Conservation (phyloP, 2,888 invertebrate species). For the Nomada ruficornis region DNA sequence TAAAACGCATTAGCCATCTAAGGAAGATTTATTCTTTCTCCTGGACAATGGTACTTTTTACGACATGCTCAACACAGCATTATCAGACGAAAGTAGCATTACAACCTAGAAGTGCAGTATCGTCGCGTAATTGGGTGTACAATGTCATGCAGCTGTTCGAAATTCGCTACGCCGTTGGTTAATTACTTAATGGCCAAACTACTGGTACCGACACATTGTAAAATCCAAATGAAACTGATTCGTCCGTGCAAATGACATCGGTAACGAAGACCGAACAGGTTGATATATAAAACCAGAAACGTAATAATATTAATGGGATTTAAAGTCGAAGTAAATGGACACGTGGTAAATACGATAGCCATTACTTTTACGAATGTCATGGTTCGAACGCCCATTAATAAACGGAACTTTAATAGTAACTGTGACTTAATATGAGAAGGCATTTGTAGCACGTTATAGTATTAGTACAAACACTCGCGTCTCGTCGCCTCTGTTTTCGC, state of each 20-base stretch:
- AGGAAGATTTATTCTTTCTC: constrained; percentile 50
- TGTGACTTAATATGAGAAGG: constrained; percentile 28
- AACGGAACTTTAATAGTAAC: constrained; percentile 8
- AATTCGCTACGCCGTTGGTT: constrained; percentile 41
- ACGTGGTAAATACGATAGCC: not conserved
- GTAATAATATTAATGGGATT: not conserved
- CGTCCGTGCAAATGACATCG: constrained; percentile 30
- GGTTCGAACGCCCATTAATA: not conserved
- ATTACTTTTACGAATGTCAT: not conserved
- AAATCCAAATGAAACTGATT: constrained; percentile 21
- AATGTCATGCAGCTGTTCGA: constrained; percentile 38
- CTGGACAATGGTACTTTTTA: constrained; percentile 44
- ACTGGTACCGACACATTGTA: constrained; percentile 31
- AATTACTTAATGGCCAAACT: constrained; percentile 45
- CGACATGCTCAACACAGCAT: constrained; percentile 53
- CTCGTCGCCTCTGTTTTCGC: not conserved
- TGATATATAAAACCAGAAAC: not conserved
- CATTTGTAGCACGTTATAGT: constrained; percentile 30
- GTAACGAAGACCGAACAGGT: constrained; percentile 7
- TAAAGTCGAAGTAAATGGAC: not conserved
- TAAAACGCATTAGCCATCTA: constrained; percentile 27
- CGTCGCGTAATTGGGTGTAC: constrained; percentile 25
- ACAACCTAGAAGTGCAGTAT: constrained; percentile 52
- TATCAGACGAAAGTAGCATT: constrained; percentile 49
- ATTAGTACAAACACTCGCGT: constrained; percentile 27